Evolutionary conservation across 1,140 invertebrate genomes (phyloP).

Genomic region (Orius insidiosus): DNA sequence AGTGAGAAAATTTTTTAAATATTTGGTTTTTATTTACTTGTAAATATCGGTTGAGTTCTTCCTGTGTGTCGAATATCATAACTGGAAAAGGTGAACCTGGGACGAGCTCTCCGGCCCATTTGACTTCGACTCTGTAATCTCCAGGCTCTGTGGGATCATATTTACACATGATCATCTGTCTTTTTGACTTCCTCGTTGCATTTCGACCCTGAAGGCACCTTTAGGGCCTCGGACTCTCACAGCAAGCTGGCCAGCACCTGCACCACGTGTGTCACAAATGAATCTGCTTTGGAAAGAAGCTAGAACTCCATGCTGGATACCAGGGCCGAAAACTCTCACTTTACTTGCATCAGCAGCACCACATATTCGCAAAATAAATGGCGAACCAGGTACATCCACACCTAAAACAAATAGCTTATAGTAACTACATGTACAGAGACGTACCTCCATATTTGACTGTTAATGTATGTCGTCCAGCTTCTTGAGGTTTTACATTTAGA

Average conservation of each 20-base stretch:
- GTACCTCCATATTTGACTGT: slow-evolving; percentile 90
- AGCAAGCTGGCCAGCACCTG: slow-evolving; percentile 89
- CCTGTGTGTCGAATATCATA: slow-evolving; percentile 97
- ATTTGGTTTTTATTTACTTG: slow-evolving; percentile 22
- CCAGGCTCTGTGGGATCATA: slow-evolving; percentile 95
- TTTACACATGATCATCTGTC: slow-evolving; percentile 96
- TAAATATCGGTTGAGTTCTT: slow-evolving; percentile 58
- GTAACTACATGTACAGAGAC: too few relatives aligned
- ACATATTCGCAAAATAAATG: slow-evolving; percentile 78
- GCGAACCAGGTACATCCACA: slow-evolving; percentile 69
- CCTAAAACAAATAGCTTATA: too few relatives aligned
- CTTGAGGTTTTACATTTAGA: slow-evolving; percentile 85
- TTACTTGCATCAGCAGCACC: slow-evolving; percentile 94
- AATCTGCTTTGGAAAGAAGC: slow-evolving; percentile 92
- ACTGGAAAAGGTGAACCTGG: slow-evolving; percentile 95
- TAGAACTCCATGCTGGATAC: slow-evolving; percentile 89
- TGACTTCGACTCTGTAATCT: slow-evolving; percentile 93
- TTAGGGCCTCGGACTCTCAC: slow-evolving; percentile 96
- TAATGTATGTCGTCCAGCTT: slow-evolving; percentile 78
- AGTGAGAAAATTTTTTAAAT: slow-evolving; percentile 7
- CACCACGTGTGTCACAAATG: slow-evolving; percentile 93
- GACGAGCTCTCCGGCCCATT: slow-evolving; percentile 94
- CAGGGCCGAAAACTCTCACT: slow-evolving; percentile 87
- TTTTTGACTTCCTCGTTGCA: slow-evolving; percentile 97
- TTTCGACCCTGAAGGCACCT: slow-evolving; percentile 95